Percentiles rank a stretch among this genome's conserved stretches.
Conservation (phyloP, 2,888 invertebrate genomes). For the Acanthosepion lycidas region DNA sequence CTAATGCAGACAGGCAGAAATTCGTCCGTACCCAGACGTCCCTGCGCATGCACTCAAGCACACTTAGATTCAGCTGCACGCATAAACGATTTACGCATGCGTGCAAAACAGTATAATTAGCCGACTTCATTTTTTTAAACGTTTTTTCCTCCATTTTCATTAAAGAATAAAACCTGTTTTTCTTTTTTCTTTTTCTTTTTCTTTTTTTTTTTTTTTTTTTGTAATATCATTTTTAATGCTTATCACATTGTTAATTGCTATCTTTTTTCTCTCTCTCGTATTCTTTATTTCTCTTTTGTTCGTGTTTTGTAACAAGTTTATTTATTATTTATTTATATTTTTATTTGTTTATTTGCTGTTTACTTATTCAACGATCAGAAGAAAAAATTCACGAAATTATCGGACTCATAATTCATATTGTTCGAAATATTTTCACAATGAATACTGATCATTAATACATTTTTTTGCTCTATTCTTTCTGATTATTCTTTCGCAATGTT, state of each 20-base stretch:
- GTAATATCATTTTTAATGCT: background rate
- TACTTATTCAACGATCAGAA: background rate
- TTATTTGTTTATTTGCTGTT: background rate
- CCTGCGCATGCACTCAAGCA: too few relatives aligned
- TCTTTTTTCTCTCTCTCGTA: background rate
- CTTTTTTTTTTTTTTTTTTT: background rate
- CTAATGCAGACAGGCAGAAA: too few relatives aligned
- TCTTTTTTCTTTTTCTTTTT: background rate
- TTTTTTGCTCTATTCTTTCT: background rate
- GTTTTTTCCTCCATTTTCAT: too few relatives aligned
- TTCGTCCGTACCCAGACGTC: too few relatives aligned
- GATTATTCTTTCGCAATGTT: background rate
- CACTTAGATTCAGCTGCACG: too few relatives aligned
- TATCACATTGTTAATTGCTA: background rate
- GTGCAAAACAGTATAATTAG: too few relatives aligned
- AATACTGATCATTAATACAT: background rate
- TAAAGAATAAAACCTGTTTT: background rate
- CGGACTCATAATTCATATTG: background rate
- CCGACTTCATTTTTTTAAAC: too few relatives aligned
- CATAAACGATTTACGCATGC: too few relatives aligned
- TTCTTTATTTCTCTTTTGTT: background rate
- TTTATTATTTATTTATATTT: background rate
- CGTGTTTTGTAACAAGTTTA: background rate
- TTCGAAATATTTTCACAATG: background rate
- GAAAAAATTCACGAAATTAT: background rate